Evolutionary conservation across 2,797 vertebrate species (phyloP).

Genomic region (Arrhamphus sclerolepis): DNA sequence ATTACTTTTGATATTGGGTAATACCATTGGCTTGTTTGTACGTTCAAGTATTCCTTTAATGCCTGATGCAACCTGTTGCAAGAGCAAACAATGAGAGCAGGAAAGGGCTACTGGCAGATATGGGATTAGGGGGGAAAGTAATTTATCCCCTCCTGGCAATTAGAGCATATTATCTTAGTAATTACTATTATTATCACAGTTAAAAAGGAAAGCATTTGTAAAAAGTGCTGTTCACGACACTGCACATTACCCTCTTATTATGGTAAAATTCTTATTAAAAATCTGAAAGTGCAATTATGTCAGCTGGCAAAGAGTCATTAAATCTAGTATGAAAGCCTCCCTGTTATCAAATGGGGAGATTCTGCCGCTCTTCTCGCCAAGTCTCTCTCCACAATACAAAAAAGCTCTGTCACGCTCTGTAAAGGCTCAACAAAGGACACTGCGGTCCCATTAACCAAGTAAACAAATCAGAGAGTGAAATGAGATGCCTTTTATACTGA

Average conservation of each 20-base stretch:
- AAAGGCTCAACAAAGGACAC: slow-evolving; percentile 74
- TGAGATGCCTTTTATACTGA: slow-evolving; percentile 75
- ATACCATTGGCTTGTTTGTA: slow-evolving; percentile 62
- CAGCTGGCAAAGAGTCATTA: slow-evolving; percentile 78
- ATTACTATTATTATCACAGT: slow-evolving; percentile 83
- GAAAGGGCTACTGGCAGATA: slow-evolving; percentile 56
- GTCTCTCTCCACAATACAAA: slow-evolving; percentile 53
- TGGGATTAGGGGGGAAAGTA: slow-evolving; percentile 62
- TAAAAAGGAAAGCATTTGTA: slow-evolving; percentile 79
- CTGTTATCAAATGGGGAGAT: slow-evolving; percentile 73
- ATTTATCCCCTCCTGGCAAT: slow-evolving; percentile 80
- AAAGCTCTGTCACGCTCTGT: slow-evolving; percentile 69
- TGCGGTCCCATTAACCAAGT: slow-evolving; percentile 73
- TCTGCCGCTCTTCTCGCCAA: slow-evolving; percentile 68
- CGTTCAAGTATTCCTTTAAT: slow-evolving; percentile 73
- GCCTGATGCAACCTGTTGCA: slow-evolving; percentile 83
- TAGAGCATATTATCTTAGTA: slow-evolving; percentile 83
- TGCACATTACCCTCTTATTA: slow-evolving; percentile 80
- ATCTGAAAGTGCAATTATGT: slow-evolving; percentile 84
- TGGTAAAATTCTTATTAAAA: slow-evolving; percentile 81
- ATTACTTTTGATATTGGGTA: slow-evolving; percentile 32
- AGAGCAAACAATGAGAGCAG: slow-evolving; percentile 64
- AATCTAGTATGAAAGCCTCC: slow-evolving; percentile 73
- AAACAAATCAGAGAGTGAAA: slow-evolving; percentile 78
- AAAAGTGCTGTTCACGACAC: slow-evolving; percentile 74